A percentile compares a stretch with the other conserved stretches of the same genome.
Evolutionary conservation across 2,113 vertebrate genomes (phyloP).

Genomic region (Orientallactaga bullata): DNA sequence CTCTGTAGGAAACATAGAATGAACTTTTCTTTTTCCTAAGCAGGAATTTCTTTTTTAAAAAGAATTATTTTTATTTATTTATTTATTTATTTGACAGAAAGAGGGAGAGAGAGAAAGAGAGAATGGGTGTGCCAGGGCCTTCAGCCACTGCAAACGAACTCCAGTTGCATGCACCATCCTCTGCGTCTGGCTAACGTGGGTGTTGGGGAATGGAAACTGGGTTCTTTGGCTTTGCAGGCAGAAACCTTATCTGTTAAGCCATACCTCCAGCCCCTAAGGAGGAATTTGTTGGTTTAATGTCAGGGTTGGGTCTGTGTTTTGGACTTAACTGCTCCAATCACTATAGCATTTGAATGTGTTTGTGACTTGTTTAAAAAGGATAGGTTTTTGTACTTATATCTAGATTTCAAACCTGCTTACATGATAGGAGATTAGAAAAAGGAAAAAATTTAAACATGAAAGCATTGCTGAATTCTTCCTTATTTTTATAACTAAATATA

Average conservation of each 20-base stretch:
- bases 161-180: too few relatives aligned
- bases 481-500: slow-evolving; percentile 36
- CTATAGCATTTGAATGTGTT: slow-evolving; percentile 52
- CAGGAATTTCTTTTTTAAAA: slow-evolving; percentile 33
- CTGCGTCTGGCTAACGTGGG: too few relatives aligned
- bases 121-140: too few relatives aligned
- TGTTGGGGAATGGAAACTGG: too few relatives aligned
- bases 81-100: too few relatives aligned
- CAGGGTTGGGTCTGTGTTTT: neutral
- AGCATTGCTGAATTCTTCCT: neutral
- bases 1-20: neutral
- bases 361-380: too few relatives aligned
- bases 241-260: too few relatives aligned
- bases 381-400: slow-evolving; percentile 10
- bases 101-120: too few relatives aligned
- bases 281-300: slow-evolving; percentile 16
- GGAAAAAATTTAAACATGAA: neutral
- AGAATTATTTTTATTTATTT: too few relatives aligned
- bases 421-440: neutral
- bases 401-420: neutral
- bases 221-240: too few relatives aligned
- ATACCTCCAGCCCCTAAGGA: too few relatives aligned
- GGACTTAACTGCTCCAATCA: neutral
- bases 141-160: too few relatives aligned
- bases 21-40: slow-evolving; percentile 28